Evolutionary conservation across 2,888 invertebrate species (phyloP), one percentile per base, ranked within the genome.

Genomic region (Noctua janthe): DNA sequence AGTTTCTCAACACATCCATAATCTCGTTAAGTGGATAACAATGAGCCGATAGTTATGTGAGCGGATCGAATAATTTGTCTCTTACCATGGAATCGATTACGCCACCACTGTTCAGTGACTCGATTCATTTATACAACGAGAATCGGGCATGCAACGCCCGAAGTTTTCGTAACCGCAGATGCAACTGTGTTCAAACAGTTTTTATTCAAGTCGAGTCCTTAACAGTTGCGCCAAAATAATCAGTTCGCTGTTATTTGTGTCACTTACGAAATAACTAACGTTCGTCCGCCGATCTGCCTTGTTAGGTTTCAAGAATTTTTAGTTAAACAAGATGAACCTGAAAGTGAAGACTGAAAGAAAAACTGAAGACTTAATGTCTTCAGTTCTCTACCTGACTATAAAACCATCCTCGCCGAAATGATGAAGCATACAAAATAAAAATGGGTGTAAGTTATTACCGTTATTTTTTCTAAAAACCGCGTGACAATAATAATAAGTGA

Each of bases 151-250:
- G 94, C 93, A 93, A 93, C 90, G 81, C 88, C 81, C 74, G 51
- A 81, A 56, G 80, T 93, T 94, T 92, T 94, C 92, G 94, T 89
- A 94, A 94, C 81, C 81, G 85, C 85, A 92, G 90, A 93, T 94
- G 92, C 94, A 94, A 94, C 91, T 88, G 54, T 88, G 80, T 79
- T 78, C 79, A 82, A 87, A 88, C 80, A 88, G 90, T 94, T 94
- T 94, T 93, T 94, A 92, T 92, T 90, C 91, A 89, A 81, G 82
- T 89, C 91, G 90, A 93, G 92, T 94, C 92, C 92, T 90, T 91
- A 91, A 74, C 72, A 81, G 87, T 89, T 89, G 91, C 90, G 89
- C 83, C 77, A 91, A 90, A 90, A 89, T 90, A 82, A 89, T 90
- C 87, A 85, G 84, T 80, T 79, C 84, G 74, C 83, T 86, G 86